Conservation (phyloP, 2,113 vertebrate genomes). For the Hystrix cristata region DNA sequence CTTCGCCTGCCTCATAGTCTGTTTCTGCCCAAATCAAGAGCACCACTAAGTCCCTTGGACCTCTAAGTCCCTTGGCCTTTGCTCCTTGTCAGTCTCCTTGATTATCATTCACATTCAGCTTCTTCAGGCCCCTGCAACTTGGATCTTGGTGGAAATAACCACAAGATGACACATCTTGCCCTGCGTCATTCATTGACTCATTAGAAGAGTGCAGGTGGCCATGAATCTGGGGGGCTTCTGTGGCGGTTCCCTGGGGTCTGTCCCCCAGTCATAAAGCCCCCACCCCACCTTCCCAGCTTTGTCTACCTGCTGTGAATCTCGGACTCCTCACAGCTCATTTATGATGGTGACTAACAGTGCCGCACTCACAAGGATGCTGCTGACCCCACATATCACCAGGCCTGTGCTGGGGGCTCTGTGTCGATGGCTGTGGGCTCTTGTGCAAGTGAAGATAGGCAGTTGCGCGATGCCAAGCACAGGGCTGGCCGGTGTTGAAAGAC, state of each 20-base stretch:
- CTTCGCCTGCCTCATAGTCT: too few relatives aligned
- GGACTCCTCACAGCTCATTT: background rate
- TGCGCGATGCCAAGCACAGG: accelerated
- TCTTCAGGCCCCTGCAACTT: too few relatives aligned
- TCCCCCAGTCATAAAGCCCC: too few relatives aligned
- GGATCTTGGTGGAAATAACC: background rate
- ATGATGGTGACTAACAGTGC: too few relatives aligned
- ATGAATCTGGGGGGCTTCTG: accelerated
- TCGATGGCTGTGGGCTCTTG: too few relatives aligned
- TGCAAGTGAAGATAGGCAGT: background rate
- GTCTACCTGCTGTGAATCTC: background rate
- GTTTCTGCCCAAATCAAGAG: background rate
- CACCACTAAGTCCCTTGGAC: background rate
- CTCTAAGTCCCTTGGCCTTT: background rate
- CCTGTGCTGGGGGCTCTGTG: accelerated
- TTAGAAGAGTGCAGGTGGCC: accelerated
- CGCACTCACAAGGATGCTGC: background rate
- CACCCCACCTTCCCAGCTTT: accelerated
- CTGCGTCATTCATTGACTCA: background rate
- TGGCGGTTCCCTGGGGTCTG: background rate
- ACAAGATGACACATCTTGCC: background rate
- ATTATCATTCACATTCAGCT: background rate
- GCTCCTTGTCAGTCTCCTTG: background rate
- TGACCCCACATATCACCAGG: too few relatives aligned
- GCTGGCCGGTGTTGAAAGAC: accelerated